Evolutionary conservation across 2,113 vertebrate genomes (phyloP).

Genomic region (Girardinichthys multiradiatus): DNA sequence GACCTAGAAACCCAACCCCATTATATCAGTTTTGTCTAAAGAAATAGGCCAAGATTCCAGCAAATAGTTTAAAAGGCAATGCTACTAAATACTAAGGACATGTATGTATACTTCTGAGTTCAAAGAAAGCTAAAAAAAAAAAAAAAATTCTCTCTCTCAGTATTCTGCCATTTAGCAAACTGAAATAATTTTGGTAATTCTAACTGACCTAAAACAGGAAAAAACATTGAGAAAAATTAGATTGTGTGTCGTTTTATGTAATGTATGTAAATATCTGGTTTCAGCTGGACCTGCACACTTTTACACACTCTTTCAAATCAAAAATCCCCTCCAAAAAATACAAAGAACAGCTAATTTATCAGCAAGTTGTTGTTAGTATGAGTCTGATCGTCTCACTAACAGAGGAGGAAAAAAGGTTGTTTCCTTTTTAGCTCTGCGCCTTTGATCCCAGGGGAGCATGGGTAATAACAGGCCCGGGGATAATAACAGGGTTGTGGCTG

Average conservation of each 20-base stretch:
- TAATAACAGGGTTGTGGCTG: conserved; percentile 80
- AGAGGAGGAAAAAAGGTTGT: conserved; percentile 63
- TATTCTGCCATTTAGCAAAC: background rate
- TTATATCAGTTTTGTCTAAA: background rate
- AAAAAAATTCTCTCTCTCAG: background rate
- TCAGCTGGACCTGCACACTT: background rate
- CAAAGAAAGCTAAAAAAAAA: background rate
- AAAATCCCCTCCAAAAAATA: background rate
- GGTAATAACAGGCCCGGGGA: conserved; percentile 82
- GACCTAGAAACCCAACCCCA: background rate
- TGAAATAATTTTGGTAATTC: background rate
- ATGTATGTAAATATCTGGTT: background rate
- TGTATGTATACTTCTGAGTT: background rate
- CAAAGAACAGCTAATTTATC: conserved; percentile 21
- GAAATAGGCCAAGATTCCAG: background rate
- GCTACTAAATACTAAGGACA: background rate
- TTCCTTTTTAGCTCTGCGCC: conserved; percentile 65
- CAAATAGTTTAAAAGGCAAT: background rate
- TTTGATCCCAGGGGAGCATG: conserved; percentile 80
- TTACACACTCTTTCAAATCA: background rate
- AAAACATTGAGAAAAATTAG: too few relatives aligned
- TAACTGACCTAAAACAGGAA: too few relatives aligned
- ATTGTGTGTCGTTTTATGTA: background rate
- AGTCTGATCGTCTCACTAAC: conserved; percentile 55
- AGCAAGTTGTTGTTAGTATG: conserved; percentile 32